phyloP scores from a whole-genome alignment of 1,140 invertebrate genomes.

The Vanessa atalanta region DNA sequence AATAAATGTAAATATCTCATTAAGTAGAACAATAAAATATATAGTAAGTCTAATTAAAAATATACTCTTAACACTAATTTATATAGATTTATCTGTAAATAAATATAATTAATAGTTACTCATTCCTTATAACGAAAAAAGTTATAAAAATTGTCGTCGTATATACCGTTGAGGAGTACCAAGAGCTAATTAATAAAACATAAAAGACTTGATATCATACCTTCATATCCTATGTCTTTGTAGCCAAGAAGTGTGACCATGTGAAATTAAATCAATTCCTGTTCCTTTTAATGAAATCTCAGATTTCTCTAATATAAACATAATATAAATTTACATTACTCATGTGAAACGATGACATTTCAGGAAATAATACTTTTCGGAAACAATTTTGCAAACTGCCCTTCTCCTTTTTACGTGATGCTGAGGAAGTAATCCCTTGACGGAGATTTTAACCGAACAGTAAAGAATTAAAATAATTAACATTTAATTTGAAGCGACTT shows the following conservation, averaged over 20 bases:
- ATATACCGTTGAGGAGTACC: background rate
- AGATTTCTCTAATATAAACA: too few species aligned
- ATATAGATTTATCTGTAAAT: background rate
- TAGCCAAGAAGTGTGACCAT: slow-evolving; percentile 1
- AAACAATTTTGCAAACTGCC: too few species aligned
- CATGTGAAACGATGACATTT: too few species aligned
- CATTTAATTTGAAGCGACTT: too few species aligned
- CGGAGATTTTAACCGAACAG: too few species aligned
- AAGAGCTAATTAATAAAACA: background rate
- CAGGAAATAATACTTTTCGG: too few species aligned
- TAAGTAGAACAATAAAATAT: background rate
- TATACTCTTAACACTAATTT: background rate
- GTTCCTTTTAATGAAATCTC: background rate
- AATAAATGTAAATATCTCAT: too few species aligned
- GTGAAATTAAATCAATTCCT: background rate
- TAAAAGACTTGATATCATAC: background rate
- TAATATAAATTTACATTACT: too few species aligned
- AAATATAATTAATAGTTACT: slow-evolving; percentile 6
- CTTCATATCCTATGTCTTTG: background rate
- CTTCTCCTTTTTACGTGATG: too few species aligned
- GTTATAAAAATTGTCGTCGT: slow-evolving; percentile 1
- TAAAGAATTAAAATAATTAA: too few species aligned
- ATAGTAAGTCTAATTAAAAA: background rate
- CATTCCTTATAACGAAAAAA: background rate
- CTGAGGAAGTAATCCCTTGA: too few species aligned